Percentiles rank a stretch among this genome's conserved stretches.
Conservation (phyloP, 2,888 invertebrate species). For the Andricus curvator region DNA sequence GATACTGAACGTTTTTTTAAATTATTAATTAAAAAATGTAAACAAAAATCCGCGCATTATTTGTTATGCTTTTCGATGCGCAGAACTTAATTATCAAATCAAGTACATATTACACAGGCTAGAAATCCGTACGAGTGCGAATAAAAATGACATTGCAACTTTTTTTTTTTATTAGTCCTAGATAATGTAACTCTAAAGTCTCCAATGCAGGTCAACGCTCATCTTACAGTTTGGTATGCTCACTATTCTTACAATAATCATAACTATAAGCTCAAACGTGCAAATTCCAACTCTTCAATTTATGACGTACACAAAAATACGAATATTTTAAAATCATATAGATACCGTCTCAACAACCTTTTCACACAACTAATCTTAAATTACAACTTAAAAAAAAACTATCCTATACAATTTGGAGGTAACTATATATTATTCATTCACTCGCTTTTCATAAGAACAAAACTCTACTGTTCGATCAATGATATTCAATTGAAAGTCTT, state of each 20-base stretch:
- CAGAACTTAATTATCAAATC: neutral
- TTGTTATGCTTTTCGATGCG: neutral
- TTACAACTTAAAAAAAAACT: neutral
- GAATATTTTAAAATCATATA: constrained; percentile 8
- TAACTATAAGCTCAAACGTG: neutral
- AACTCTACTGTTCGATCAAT: neutral
- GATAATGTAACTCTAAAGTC: neutral
- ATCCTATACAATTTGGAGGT: neutral
- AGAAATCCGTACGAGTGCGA: neutral
- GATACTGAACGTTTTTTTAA: neutral
- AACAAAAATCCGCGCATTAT: neutral
- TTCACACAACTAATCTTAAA: neutral
- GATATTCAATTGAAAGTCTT: neutral
- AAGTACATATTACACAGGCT: too few relatives aligned
- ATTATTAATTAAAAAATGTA: neutral
- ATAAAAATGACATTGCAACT: neutral
- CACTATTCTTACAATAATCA: neutral
- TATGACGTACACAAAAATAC: neutral
- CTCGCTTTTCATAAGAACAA: neutral
- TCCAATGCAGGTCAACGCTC: neutral
- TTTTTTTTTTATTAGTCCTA: neutral
- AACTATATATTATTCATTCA: neutral
- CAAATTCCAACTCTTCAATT: neutral
- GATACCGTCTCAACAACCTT: neutral
- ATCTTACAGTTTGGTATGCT: neutral